Conservation (phyloP, 2,113 vertebrate species). For the Pholis gunnellus region DNA sequence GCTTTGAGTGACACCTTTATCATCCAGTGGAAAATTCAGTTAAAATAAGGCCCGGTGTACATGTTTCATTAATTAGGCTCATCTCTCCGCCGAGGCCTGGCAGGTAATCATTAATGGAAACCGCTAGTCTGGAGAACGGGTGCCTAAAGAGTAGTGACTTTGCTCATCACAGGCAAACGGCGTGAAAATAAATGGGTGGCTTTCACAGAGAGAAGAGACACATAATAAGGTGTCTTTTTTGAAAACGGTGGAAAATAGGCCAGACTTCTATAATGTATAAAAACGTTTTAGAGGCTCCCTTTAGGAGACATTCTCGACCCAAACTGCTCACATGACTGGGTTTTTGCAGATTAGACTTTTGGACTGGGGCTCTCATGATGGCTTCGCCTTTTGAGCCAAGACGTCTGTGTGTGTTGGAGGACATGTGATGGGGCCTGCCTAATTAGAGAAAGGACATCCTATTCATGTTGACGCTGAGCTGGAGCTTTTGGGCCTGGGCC, state of each 20-base stretch:
- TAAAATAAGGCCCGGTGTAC: slow-evolving; percentile 66
- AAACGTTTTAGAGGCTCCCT: slow-evolving; percentile 27
- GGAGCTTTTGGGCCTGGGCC: slow-evolving; percentile 11
- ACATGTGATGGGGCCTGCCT: slow-evolving; percentile 47
- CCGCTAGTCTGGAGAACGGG: slow-evolving; percentile 35
- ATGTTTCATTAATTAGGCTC: slow-evolving; percentile 74
- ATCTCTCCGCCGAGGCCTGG: slow-evolving; percentile 47
- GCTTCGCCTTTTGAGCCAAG: slow-evolving; percentile 36
- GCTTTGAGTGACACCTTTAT: slow-evolving; percentile 66
- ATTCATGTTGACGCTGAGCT: slow-evolving; percentile 56
- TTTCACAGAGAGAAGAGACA: slow-evolving; percentile 18
- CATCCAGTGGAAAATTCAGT: slow-evolving; percentile 55
- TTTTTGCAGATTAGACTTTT: slow-evolving; percentile 62
- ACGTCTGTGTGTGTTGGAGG: slow-evolving; percentile 9
- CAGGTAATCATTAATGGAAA: slow-evolving; percentile 74
- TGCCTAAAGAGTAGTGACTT: slow-evolving; percentile 46
- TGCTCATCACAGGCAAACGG: slow-evolving; percentile 23
- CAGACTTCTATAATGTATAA: slow-evolving; percentile 29
- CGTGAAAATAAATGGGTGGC: slow-evolving; percentile 42
- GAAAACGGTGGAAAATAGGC: slow-evolving; percentile 1
- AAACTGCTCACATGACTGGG: slow-evolving; percentile 57
- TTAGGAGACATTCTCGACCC: slow-evolving; percentile 30
- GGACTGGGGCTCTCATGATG: slow-evolving; percentile 2
- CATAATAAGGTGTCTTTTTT: slow-evolving; percentile 42
- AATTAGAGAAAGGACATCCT: slow-evolving; percentile 63